Percentiles rank a stretch among this genome's conserved stretches.
phyloP scores from a whole-genome alignment of 2,113 vertebrate species.

The Tyto alba region DNA sequence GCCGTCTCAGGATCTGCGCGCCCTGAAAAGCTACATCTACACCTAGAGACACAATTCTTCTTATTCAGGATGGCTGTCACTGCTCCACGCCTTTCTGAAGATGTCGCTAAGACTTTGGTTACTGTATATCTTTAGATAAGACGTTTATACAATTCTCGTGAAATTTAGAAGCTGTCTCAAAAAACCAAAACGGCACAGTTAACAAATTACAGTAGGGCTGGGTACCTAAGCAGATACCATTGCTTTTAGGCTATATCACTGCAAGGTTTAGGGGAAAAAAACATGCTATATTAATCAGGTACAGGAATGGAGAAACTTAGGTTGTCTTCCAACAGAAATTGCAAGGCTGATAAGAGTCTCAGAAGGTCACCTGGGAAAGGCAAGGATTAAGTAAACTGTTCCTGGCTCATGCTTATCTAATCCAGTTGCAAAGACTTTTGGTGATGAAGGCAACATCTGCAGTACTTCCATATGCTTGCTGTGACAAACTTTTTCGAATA shows the following conservation, averaged over 20 bases:
- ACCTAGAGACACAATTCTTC: not conserved
- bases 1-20: not conserved
- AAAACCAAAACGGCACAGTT: not conserved
- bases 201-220: not conserved
- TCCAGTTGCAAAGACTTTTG: not conserved
- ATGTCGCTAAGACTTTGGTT: not conserved
- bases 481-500: not conserved
- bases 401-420: not conserved
- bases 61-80: not conserved
- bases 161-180: not conserved
- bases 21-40: not conserved
- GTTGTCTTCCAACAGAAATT: not conserved
- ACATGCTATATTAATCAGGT: not conserved
- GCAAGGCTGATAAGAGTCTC: not conserved
- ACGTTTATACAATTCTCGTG: not conserved
- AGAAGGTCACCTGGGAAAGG: not conserved
- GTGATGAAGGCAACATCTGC: not conserved
- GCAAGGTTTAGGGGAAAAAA: not conserved
- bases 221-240: not conserved
- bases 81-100: not conserved
- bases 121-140: not conserved
- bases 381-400: not conserved
- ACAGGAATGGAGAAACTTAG: not conserved
- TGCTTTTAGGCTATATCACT: not conserved
- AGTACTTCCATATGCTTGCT: not conserved